phyloP scores from a whole-genome alignment of 2,113 vertebrate genomes.

The Corapipo altera region DNA sequence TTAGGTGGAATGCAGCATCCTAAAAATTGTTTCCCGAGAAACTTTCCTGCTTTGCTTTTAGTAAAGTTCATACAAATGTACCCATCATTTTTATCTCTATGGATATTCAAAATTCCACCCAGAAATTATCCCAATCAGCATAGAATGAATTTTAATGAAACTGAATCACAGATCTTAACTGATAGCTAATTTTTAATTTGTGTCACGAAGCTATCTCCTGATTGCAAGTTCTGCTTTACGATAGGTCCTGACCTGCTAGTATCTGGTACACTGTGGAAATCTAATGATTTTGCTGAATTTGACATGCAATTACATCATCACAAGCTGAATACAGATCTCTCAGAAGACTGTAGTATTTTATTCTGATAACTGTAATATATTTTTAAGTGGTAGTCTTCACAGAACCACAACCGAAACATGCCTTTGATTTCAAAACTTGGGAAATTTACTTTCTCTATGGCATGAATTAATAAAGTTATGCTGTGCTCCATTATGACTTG shows the following conservation, averaged over 20 bases:
- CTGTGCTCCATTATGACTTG: neutral
- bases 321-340: neutral
- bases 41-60: neutral
- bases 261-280: neutral
- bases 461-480: neutral
- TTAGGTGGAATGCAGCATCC: neutral
- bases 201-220: neutral
- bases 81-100: neutral
- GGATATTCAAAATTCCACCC: neutral
- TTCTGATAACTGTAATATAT: neutral
- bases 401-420: neutral
- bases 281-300: neutral
- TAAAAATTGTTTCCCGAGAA: neutral
- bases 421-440: neutral
- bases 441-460: neutral
- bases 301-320: neutral
- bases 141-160: neutral
- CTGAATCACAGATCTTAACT: neutral
- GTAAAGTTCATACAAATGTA: neutral
- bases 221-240: neutral
- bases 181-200: neutral
- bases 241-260: neutral
- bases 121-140: neutral
- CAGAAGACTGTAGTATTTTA: neutral
- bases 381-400: neutral